Percentiles rank a stretch among this genome's conserved stretches.
Conservation (phyloP, 2,888 invertebrate genomes). For the Rambutsinella grinnellia region DNA sequence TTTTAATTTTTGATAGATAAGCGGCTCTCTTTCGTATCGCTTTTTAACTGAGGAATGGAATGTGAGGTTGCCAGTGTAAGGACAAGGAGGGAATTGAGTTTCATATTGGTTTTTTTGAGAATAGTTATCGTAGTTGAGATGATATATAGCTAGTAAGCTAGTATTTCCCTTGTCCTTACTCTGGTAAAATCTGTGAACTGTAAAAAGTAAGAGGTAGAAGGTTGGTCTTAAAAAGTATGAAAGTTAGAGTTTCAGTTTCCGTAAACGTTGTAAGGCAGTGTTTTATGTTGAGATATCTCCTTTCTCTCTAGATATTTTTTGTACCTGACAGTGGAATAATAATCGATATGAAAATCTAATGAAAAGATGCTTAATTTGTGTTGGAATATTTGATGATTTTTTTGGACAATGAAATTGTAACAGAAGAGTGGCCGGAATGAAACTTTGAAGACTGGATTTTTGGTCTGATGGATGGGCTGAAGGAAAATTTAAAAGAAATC, state of each 20-base stretch:
- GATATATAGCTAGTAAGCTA: background rate
- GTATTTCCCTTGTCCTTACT: background rate
- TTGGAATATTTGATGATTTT: background rate
- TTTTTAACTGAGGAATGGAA: background rate
- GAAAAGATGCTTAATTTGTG: background rate
- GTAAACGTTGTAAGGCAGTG: background rate
- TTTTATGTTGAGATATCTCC: background rate
- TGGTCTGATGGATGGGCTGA: no score
- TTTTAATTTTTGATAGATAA: background rate
- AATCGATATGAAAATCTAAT: background rate
- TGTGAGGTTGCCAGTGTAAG: background rate
- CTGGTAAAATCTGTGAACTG: background rate
- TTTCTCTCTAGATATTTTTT: background rate
- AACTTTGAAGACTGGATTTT: background rate
- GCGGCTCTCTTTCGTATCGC: background rate
- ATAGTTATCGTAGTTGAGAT: background rate
- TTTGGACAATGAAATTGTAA: background rate
- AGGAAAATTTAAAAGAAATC: no score
- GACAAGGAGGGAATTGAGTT: background rate
- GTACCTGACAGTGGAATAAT: background rate
- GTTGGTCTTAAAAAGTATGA: background rate
- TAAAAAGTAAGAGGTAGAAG: background rate
- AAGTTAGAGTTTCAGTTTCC: background rate
- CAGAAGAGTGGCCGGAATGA: background rate
- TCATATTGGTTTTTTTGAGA: background rate